Percentiles rank a stretch among this genome's conserved stretches.
Conservation (phyloP, 2,113 vertebrate species). For the Takifugu bimaculatus region DNA sequence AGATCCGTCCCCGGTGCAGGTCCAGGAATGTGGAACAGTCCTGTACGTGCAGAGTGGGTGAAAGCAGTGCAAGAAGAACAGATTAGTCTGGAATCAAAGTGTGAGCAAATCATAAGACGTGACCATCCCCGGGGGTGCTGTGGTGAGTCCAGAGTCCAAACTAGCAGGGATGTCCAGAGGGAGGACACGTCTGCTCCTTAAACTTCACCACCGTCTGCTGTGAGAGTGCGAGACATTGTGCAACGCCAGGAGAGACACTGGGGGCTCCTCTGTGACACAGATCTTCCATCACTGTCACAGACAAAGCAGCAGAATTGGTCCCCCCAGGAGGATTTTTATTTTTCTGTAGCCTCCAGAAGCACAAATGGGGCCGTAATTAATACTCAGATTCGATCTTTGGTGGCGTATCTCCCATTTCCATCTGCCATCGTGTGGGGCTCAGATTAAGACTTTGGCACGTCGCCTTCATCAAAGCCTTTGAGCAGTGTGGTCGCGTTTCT, state of each 20-base stretch:
- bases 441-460: slow-evolving; percentile 62
- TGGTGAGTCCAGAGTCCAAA: too few relatives aligned
- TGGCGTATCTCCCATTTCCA: slow-evolving; percentile 64
- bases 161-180: background rate
- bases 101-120: slow-evolving; percentile 21
- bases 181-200: slow-evolving; percentile 15
- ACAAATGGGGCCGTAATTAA: slow-evolving; percentile 47
- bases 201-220: slow-evolving; percentile 9
- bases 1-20: slow-evolving; percentile 13
- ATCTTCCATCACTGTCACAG: slow-evolving; percentile 45
- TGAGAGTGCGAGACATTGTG: slow-evolving; percentile 16
- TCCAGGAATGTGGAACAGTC: slow-evolving; percentile 47
- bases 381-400: slow-evolving; percentile 58
- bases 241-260: slow-evolving; percentile 37
- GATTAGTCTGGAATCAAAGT: slow-evolving; percentile 52
- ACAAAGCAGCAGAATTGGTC: slow-evolving; percentile 31
- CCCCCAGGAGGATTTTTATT: slow-evolving; percentile 44
- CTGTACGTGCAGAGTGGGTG: slow-evolving; percentile 25
- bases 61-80: slow-evolving; percentile 39
- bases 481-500: slow-evolving; percentile 58
- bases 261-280: slow-evolving; percentile 58
- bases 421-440: slow-evolving; percentile 56
- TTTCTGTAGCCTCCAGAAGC: slow-evolving; percentile 28
- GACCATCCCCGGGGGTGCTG: too few relatives aligned
- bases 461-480: slow-evolving; percentile 51